Percentiles rank a stretch among this genome's conserved stretches.
Conservation (phyloP, 2,797 vertebrate genomes). For the Vespertilio murinus region DNA sequence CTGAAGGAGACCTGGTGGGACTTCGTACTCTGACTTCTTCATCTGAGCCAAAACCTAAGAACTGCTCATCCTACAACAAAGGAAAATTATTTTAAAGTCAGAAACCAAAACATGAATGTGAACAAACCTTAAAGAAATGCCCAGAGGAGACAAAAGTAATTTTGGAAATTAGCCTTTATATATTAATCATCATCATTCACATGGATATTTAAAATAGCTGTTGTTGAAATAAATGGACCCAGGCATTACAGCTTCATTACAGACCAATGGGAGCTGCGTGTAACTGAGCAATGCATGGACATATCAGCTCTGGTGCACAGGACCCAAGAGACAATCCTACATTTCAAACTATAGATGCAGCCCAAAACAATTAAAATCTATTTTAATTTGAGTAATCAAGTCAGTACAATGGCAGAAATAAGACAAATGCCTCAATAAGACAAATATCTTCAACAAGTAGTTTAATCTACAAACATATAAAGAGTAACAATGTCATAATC, state of each 20-base stretch:
- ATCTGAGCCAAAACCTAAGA: slow-evolving; percentile 94
- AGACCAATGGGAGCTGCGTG: slow-evolving; percentile 48
- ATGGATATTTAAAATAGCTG: slow-evolving; percentile 55
- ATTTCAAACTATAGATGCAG: slow-evolving; percentile 65
- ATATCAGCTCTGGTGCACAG: slow-evolving; percentile 50
- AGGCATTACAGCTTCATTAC: slow-evolving; percentile 41
- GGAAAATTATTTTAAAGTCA: slow-evolving; percentile 72
- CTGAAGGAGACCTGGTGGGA: slow-evolving; percentile 89
- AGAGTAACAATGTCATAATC: slow-evolving; percentile 35
- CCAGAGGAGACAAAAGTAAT: slow-evolving; percentile 63
- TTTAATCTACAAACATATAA: slow-evolving; percentile 56
- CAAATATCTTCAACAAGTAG: slow-evolving; percentile 54
- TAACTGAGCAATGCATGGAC: slow-evolving; percentile 52
- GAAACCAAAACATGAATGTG: slow-evolving; percentile 25
- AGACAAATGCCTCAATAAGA: slow-evolving; percentile 66
- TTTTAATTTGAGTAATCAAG: slow-evolving; percentile 63
- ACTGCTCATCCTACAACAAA: slow-evolving; percentile 92
- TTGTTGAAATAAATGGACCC: slow-evolving; percentile 47
- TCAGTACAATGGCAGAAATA: slow-evolving; percentile 64
- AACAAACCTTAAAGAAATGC: slow-evolving; percentile 64
- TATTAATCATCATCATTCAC: slow-evolving; percentile 50
- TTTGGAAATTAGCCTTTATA: slow-evolving; percentile 56
- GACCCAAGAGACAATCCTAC: slow-evolving; percentile 43
- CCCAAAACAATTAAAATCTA: slow-evolving; percentile 58
- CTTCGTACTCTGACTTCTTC: slow-evolving; percentile 94